These are phyloP conservation scores for Carassius auratus DNA, from an alignment of 2,113 vertebrate genomes.

Conservation along the genomic window DNA sequence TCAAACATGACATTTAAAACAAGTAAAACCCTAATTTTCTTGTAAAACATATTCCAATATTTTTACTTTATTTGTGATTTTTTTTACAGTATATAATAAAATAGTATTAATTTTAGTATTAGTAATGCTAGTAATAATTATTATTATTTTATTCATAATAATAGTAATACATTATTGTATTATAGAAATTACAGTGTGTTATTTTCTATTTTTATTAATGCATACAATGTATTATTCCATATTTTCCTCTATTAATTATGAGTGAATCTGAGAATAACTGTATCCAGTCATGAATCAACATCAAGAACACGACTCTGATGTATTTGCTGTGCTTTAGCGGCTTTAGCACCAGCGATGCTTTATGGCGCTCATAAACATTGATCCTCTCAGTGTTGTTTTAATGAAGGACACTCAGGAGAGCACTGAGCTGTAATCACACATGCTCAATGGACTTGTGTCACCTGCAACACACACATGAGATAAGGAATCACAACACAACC, in stretches of 20 bases:
- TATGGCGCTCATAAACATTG: slow-evolving; percentile 76
- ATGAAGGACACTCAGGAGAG: slow-evolving; percentile 69
- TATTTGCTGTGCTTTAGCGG: slow-evolving; percentile 47
- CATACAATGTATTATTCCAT: not conserved
- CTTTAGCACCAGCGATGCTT: slow-evolving; percentile 60
- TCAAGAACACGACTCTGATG: slow-evolving; percentile 44
- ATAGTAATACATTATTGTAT: not conserved
- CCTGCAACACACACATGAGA: slow-evolving; percentile 6
- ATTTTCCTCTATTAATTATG: not conserved
- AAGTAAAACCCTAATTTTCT: too few species aligned
- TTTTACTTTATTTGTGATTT: too few species aligned
- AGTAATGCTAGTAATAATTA: too few species aligned
- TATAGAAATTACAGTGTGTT: not conserved
- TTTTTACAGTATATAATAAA: too few species aligned
- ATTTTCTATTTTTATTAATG: not conserved
- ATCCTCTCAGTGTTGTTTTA: slow-evolving; percentile 68
- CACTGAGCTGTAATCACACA: slow-evolving; percentile 66
- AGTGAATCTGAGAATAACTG: slow-evolving; percentile 5
- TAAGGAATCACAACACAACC: slow-evolving; percentile 30
- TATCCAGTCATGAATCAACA: slow-evolving; percentile 27
- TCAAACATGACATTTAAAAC: too few species aligned
- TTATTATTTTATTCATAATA: too few species aligned
- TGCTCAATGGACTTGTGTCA: slow-evolving; percentile 56
- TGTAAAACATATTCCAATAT: too few species aligned
- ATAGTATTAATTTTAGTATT: too few species aligned